phyloP scores from a whole-genome alignment of 2,113 vertebrate genomes.

The Perognathus longimembris region DNA sequence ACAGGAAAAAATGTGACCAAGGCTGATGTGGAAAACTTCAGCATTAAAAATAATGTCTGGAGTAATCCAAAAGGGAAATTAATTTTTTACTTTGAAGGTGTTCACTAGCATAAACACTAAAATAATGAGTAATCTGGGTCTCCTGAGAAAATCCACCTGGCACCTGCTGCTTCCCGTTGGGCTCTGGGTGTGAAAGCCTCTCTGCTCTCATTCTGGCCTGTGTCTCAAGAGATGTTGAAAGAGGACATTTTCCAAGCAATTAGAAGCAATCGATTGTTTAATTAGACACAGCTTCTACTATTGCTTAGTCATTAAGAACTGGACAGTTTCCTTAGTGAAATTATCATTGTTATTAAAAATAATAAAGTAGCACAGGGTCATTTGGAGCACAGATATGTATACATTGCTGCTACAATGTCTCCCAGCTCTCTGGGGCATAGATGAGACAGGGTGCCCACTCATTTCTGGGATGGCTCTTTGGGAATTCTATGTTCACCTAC shows the following conservation, averaged over 20 bases:
- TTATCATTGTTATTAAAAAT: background rate
- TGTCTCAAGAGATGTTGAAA: conserved; percentile 1
- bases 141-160: conserved; percentile 50
- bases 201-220: background rate
- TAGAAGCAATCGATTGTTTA: conserved; percentile 31
- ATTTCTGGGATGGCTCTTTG: background rate
- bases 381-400: background rate
- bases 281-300: background rate
- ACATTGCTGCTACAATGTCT: background rate
- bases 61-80: conserved; percentile 74
- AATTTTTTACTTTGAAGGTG: conserved; percentile 59
- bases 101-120: conserved; percentile 54
- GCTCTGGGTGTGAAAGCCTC: background rate
- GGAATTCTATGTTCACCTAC: background rate
- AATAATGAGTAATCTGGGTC: conserved; percentile 60
- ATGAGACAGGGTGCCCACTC: background rate
- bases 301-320: background rate
- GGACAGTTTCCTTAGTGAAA: background rate
- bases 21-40: conserved; percentile 62
- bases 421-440: background rate
- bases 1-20: background rate
- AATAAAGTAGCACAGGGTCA: background rate
- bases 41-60: conserved; percentile 68
- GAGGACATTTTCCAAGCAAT: conserved; percentile 17
- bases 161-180: background rate